Base-by-base conservation (phyloP, 53 echinoderm and acorn worm species). In the Mesocentrotus franciscanus region DNA sequence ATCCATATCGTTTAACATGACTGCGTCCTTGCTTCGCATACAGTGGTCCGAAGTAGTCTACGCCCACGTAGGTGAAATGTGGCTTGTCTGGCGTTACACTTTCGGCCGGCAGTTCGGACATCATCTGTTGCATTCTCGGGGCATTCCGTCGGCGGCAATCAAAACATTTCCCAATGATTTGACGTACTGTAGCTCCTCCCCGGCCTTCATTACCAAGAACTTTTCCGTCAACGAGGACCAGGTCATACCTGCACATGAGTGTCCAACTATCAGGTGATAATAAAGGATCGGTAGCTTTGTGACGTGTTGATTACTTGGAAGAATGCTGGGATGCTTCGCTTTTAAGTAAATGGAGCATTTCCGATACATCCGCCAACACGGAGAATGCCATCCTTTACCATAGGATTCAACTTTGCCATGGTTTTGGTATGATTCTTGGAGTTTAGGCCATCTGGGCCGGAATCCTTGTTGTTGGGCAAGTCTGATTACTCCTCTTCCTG, bases 21-120 rank as follows among this genome's bases (percentile, higher is more conserved):
- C 93, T 94, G 29, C 97, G 93, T 1, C 95, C 96, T 93, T 90
- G 90, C 34, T 97, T 97, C 1, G 96, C 95, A 4, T 93, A 76
- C 12, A 97, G 61, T 56, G 96, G 97, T 20, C 97, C 96, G 56
- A 96, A 97, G 32, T 78, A 91, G 85, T 97, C 97, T 10, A 96
- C 90, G 13, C 96, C 97, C 1, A 89, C 92, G 42, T 49, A 85
- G 4, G 96, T 91, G 57, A 97, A 97, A 1, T 96, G 96, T 76
- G 97, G 95, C 35, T 94, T 96, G 16, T 96, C 93, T 59, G 96
- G 95, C 12, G 97, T 97, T 6, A 97, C 97, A 56, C 96, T 72
- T 9, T 49, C 92, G 10, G 36, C 62, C 30, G 96, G 96, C 15
- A 97, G 94, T 14, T 96, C 96, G 39, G 95, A 96, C 96, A 97